Conservation (phyloP, 1,140 invertebrate species). For the Coptotermes formosanus region DNA sequence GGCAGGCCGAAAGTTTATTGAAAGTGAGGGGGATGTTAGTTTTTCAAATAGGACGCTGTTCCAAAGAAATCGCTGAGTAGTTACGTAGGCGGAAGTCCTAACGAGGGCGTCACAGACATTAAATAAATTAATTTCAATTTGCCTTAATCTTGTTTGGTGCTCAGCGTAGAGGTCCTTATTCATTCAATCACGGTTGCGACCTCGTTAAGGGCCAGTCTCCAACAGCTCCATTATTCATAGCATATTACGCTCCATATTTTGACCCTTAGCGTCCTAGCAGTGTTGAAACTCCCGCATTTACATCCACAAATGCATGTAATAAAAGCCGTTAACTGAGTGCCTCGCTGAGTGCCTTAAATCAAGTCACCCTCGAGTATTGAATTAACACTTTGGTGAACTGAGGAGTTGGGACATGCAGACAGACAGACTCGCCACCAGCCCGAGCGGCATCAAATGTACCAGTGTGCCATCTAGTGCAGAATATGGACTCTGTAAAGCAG, state of each 20-base stretch:
- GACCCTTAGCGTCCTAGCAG: background rate
- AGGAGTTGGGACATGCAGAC: background rate
- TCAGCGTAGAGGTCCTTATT: background rate
- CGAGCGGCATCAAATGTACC: background rate
- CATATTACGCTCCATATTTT: background rate
- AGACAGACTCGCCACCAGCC: no score
- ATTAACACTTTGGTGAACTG: background rate
- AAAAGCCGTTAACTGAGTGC: background rate
- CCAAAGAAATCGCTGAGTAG: no score
- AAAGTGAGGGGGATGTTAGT: no score
- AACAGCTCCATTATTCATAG: background rate
- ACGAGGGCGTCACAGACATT: no score
- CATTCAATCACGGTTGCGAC: background rate
- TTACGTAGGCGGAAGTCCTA: no score
- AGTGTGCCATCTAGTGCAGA: background rate
- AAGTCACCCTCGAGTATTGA: background rate
- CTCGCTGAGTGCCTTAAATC: background rate
- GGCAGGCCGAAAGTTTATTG: no score
- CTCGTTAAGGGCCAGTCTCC: background rate
- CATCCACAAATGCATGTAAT: background rate
- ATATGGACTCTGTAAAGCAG: no score
- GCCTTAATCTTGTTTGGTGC: no score
- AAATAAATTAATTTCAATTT: no score
- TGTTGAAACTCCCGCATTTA: background rate
- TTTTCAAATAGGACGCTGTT: no score